Percentiles rank a stretch among this genome's conserved stretches.
phyloP scores from a whole-genome alignment of 1,140 invertebrate genomes.

The Drosophila paulistorum region DNA sequence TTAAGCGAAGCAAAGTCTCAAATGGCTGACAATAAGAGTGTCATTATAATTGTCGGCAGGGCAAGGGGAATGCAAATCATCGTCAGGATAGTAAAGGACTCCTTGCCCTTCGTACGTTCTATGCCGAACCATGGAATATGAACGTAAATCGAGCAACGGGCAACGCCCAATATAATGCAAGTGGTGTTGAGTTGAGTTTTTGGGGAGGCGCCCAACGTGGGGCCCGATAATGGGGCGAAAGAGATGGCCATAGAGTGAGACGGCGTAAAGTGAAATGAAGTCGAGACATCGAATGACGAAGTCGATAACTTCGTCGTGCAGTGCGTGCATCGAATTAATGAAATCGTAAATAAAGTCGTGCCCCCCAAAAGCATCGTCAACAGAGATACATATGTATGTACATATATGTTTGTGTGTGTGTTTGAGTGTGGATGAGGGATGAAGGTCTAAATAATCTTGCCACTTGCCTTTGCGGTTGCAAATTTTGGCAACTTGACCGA shows the following conservation, averaged over 20 bases:
- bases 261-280: background rate
- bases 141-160: constrained; percentile 12
- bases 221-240: background rate
- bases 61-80: constrained; percentile 66
- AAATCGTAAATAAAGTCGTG: constrained; percentile 64
- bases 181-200: constrained; percentile 12
- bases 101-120: background rate
- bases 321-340: constrained; percentile 67
- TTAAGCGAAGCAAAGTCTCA: constrained; percentile 50
- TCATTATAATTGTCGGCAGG: constrained; percentile 70
- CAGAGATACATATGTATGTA: background rate
- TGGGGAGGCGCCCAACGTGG: background rate
- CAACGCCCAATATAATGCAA: constrained; percentile 54
- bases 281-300: background rate
- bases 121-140: background rate
- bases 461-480: too few species aligned
- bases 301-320: constrained; percentile 40
- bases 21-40: constrained; percentile 77
- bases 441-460: too few species aligned
- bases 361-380: constrained; percentile 12
- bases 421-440: background rate
- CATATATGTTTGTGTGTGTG: too few species aligned
- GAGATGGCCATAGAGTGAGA: constrained; percentile 3
- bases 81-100: constrained; percentile 32
- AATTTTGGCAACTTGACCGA: too few species aligned